phyloP scores from a whole-genome alignment of 2,888 invertebrate genomes.

The Podotricha telesiphe region DNA sequence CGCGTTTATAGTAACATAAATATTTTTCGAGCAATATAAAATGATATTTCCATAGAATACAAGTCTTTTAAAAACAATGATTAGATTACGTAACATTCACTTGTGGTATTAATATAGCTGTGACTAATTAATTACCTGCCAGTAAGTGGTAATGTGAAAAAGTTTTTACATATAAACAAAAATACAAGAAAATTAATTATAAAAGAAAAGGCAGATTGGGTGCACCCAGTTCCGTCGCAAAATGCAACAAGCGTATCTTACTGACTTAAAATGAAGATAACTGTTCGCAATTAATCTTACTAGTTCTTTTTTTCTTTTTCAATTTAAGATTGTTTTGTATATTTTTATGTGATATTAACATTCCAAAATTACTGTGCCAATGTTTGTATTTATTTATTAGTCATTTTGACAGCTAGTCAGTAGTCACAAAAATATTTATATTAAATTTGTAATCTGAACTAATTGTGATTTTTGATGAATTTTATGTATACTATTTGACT shows the following conservation, averaged over 20 bases:
- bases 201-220: too few relatives aligned
- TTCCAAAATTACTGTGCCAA: conserved; percentile 15
- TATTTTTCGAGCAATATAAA: too few relatives aligned
- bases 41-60: too few relatives aligned
- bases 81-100: too few relatives aligned
- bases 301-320: neutral
- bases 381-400: neutral
- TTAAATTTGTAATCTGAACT: neutral
- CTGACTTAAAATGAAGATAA: neutral
- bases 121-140: too few relatives aligned
- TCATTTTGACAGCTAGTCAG: conserved; percentile 5
- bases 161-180: too few relatives aligned
- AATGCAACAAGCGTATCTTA: neutral
- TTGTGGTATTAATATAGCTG: too few relatives aligned
- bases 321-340: neutral
- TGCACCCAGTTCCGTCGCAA: neutral
- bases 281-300: neutral
- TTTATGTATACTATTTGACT: neutral
- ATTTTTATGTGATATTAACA: neutral
- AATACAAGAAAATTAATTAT: too few relatives aligned
- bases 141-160: too few relatives aligned
- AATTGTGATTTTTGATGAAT: neutral
- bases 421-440: neutral
- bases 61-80: too few relatives aligned
- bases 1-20: too few relatives aligned